A percentile compares a stretch with the other conserved stretches of the same genome.
These are phyloP conservation scores for Neotoma lepida DNA, from an alignment of 2,113 vertebrate species.

Conservation along the genomic window DNA sequence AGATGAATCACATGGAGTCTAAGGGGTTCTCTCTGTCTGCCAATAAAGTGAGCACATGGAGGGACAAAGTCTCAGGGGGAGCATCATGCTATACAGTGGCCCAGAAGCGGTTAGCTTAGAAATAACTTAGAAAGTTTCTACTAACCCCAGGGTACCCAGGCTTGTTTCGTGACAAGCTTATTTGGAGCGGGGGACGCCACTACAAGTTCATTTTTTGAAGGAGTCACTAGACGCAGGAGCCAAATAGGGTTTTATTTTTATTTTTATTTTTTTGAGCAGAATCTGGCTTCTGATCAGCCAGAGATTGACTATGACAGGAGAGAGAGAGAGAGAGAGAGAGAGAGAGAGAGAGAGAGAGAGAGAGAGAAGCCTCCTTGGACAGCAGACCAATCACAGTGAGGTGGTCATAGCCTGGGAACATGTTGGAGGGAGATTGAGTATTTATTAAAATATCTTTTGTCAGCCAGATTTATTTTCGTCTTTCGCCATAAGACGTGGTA, in stretches of 20 bases:
- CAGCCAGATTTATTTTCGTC: constrained; percentile 72
- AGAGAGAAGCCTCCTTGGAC: not conserved
- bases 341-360: too few species aligned
- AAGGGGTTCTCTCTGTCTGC: not conserved
- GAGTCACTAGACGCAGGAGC: not conserved
- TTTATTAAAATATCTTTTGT: constrained; percentile 78
- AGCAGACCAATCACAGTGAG: constrained; percentile 12
- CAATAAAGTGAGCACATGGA: not conserved
- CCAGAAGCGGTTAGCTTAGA: not conserved
- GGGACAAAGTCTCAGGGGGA: not conserved
- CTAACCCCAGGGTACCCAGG: not conserved
- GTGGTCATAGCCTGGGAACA: not conserved
- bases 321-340: not conserved
- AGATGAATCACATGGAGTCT: not conserved
- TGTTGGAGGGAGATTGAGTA: constrained; percentile 58
- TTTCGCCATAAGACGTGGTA: constrained; percentile 74
- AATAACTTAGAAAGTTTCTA: not conserved
- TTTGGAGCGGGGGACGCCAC: not conserved
- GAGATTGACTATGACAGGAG: constrained; percentile 39
- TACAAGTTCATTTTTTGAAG: not conserved
- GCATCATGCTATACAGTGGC: not conserved
- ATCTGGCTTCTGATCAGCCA: not conserved
- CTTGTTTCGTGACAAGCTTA: constrained; percentile 19
- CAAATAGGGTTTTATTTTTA: not conserved
- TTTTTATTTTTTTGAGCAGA: not conserved